A percentile compares a stretch with the other conserved stretches of the same genome.
phyloP scores from a whole-genome alignment of 2,888 invertebrate species.

The Noctua fimbriata region DNA sequence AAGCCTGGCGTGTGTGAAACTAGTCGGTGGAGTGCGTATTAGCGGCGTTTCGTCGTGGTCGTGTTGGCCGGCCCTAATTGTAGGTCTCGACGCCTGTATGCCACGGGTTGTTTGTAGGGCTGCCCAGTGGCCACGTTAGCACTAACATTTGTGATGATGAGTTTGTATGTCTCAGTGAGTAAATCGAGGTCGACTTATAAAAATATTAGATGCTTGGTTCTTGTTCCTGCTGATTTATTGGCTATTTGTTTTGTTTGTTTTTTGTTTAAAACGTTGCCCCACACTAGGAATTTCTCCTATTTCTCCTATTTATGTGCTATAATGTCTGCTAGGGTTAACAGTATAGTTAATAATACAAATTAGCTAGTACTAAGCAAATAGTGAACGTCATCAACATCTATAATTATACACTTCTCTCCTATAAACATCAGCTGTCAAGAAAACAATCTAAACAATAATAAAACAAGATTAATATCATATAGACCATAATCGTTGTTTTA shows the following conservation, averaged over 20 bases:
- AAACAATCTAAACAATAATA: conserved; percentile 50
- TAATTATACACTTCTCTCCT: conserved; percentile 26
- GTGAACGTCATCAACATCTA: conserved; percentile 1
- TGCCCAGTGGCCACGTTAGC: conserved; percentile 69
- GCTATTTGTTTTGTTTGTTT: no score
- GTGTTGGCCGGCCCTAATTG: conserved; percentile 87
- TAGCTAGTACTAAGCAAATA: background rate
- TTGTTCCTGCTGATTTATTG: background rate
- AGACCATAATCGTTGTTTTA: conserved; percentile 57
- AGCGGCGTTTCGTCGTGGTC: conserved; percentile 79
- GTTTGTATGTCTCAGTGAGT: background rate
- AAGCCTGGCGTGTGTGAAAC: conserved; percentile 76
- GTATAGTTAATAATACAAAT: background rate
- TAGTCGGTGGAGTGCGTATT: conserved; percentile 87
- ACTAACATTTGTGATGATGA: background rate
- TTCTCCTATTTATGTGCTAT: background rate
- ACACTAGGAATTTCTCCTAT: no score
- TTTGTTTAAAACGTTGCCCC: no score
- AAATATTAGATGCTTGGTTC: background rate
- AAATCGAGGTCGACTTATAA: background rate
- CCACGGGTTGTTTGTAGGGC: conserved; percentile 80
- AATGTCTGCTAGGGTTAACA: background rate
- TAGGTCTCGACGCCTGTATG: conserved; percentile 88
- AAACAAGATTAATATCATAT: conserved; percentile 50
- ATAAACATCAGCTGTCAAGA: conserved; percentile 55